Evolutionary conservation across 2,888 invertebrate species (phyloP).

Genomic region (Drosophila paracracens): DNA sequence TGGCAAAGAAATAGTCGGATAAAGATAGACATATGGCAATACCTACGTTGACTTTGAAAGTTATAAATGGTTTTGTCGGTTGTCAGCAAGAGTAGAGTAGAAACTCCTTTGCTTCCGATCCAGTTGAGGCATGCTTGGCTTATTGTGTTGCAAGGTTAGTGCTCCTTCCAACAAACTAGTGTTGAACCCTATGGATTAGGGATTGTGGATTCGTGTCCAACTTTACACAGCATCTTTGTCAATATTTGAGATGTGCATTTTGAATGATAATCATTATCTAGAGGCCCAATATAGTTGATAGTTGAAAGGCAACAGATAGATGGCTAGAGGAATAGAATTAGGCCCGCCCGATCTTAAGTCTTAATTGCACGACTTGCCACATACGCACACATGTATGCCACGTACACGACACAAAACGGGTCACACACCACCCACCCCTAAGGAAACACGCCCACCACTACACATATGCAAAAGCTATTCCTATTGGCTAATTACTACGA

Average conservation of each 20-base stretch:
- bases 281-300: not conserved
- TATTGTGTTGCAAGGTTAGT: not conserved
- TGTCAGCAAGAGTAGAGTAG: not conserved
- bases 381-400: not conserved
- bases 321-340: not conserved
- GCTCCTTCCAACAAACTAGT: not conserved
- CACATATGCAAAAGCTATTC: constrained; percentile 70
- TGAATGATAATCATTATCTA: not conserved
- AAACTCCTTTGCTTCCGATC: not conserved
- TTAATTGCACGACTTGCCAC: constrained; percentile 2
- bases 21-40: not conserved
- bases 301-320: not conserved
- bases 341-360: constrained; percentile 16
- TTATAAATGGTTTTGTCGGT: not conserved
- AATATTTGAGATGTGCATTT: not conserved
- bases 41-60: not conserved
- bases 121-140: not conserved
- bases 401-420: constrained; percentile 7
- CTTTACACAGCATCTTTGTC: not conserved
- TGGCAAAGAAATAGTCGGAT: not conserved
- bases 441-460: constrained; percentile 58
- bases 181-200: not conserved
- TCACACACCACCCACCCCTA: constrained; percentile 24
- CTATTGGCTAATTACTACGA: constrained; percentile 76
- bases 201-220: not conserved